Conservation (phyloP, 2,113 vertebrate genomes). For the Sorex araneus region DNA sequence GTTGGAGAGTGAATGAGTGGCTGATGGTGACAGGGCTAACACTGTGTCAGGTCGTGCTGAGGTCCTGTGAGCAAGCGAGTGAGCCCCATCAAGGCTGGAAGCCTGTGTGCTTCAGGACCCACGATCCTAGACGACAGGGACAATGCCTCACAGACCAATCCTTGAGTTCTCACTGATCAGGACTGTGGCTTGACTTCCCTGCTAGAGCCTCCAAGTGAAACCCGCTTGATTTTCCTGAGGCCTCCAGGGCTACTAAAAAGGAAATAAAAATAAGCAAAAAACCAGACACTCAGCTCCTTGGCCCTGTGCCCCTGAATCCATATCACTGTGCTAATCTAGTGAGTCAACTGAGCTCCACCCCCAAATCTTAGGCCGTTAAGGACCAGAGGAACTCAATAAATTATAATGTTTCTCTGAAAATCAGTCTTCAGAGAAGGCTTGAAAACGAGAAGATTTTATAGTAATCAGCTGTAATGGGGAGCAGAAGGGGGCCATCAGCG, state of each 20-base stretch:
- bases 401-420: neutral
- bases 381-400: neutral
- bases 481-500: neutral
- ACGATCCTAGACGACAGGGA: neutral
- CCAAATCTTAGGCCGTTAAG: neutral
- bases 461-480: neutral
- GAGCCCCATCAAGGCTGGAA: too few species aligned
- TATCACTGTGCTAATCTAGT: constrained; percentile 43
- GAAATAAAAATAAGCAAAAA: constrained; percentile 61
- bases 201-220: constrained; percentile 55
- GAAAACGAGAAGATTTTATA: neutral
- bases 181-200: neutral
- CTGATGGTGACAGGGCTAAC: fast-evolving
- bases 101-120: neutral
- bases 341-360: neutral
- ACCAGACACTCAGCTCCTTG: constrained; percentile 72
- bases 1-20: too few species aligned
- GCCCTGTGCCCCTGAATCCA: fast-evolving
- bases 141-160: constrained; percentile 27
- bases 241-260: constrained; percentile 68
- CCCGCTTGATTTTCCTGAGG: constrained; percentile 1
- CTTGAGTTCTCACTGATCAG: constrained; percentile 60
- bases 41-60: neutral
- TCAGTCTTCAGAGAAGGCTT: neutral
- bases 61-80: neutral